Percentiles rank a stretch among this genome's conserved stretches.
phyloP scores from a whole-genome alignment of 2,888 invertebrate genomes.

The Trichacis sp. region DNA sequence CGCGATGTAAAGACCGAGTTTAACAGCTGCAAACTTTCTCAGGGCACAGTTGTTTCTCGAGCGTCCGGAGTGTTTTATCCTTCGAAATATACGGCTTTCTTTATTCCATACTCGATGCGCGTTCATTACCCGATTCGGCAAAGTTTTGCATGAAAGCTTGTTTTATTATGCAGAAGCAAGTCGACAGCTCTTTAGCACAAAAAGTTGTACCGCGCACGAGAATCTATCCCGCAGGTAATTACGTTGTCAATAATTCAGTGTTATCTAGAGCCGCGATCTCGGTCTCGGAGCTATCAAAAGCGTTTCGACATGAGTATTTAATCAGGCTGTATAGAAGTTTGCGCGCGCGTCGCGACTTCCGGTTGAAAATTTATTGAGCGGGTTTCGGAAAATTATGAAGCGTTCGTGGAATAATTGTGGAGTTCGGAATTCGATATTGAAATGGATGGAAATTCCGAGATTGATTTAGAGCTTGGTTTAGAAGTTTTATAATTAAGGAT shows the following conservation, averaged over 20 bases:
- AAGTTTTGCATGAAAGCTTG: neutral
- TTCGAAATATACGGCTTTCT: slow-evolving; percentile 32
- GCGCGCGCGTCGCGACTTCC: slow-evolving; percentile 27
- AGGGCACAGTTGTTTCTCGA: slow-evolving; percentile 50
- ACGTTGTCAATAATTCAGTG: slow-evolving; percentile 26
- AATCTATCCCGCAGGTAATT: slow-evolving; percentile 14
- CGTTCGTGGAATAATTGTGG: no score
- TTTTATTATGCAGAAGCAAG: neutral
- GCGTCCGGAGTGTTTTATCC: slow-evolving; percentile 29
- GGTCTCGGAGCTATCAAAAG: slow-evolving; percentile 26
- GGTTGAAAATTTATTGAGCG: no score
- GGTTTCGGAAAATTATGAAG: no score
- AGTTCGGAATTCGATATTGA: no score
- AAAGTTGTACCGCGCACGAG: slow-evolving; percentile 7
- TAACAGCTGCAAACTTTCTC: slow-evolving; percentile 54
- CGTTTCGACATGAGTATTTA: slow-evolving; percentile 25
- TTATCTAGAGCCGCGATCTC: slow-evolving; percentile 21
- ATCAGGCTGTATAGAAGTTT: slow-evolving; percentile 22
- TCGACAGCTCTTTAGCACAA: slow-evolving; percentile 2
- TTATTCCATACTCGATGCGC: slow-evolving; percentile 18
- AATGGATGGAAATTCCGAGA: no score
- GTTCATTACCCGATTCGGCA: slow-evolving; percentile 8
- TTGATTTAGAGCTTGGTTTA: no score
- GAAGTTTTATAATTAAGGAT: no score
- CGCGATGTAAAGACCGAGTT: slow-evolving; percentile 29